Conservation (phyloP, 2,113 vertebrate species). For the Periophthalmodon schlosseri region DNA sequence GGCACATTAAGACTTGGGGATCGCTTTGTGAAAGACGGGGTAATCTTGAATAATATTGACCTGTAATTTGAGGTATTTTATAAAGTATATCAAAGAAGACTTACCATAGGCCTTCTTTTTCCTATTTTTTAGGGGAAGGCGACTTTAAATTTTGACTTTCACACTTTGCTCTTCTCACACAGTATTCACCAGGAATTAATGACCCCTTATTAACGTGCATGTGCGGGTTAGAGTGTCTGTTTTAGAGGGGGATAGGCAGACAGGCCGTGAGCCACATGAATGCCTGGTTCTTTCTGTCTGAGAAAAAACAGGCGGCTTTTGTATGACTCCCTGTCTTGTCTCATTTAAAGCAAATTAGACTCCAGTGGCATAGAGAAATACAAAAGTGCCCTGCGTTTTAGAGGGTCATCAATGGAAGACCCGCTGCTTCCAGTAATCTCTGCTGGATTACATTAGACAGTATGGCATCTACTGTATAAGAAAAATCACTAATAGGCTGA, state of each 20-base stretch:
- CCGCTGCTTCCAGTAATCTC: conserved; percentile 79
- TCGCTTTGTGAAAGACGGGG: conserved; percentile 56
- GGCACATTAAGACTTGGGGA: conserved; percentile 44
- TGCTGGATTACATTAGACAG: conserved; percentile 68
- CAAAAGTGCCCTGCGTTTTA: conserved; percentile 81
- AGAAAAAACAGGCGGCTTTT: conserved; percentile 91
- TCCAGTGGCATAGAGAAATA: conserved; percentile 84
- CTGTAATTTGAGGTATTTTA: conserved; percentile 62
- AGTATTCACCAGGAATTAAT: conserved; percentile 89
- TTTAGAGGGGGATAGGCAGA: conserved; percentile 62
- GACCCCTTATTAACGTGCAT: conserved; percentile 79
- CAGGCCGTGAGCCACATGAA: conserved; percentile 77
- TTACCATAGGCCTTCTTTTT: conserved; percentile 33
- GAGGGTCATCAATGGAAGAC: conserved; percentile 79
- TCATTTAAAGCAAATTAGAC: conserved; percentile 97
- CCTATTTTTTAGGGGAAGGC: conserved; percentile 29
- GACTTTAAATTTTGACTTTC: conserved; percentile 84
- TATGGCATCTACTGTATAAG: conserved; percentile 26
- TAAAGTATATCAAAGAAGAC: conserved; percentile 56
- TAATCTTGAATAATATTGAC: conserved; percentile 63
- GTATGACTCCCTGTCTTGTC: conserved; percentile 90
- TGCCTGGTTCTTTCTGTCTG: conserved; percentile 87
- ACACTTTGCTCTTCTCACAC: conserved; percentile 86
- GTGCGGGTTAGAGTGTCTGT: conserved; percentile 33
- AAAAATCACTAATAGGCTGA: not conserved